phyloP scores from a whole-genome alignment of 2,888 invertebrate species.

The Sesamia inferens region DNA sequence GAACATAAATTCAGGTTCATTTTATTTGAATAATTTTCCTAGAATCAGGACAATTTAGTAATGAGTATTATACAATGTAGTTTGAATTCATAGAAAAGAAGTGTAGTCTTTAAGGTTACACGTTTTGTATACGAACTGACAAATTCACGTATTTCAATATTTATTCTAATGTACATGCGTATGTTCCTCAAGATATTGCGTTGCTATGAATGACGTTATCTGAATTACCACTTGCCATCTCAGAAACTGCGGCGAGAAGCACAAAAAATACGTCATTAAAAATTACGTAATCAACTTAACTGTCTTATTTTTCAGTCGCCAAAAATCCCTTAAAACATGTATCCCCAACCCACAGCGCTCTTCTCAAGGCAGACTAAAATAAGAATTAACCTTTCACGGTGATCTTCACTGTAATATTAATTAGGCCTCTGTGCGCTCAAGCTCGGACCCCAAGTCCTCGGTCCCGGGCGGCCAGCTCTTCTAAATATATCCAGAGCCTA shows the following conservation, averaged over 20 bases:
- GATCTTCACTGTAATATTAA: slow-evolving; percentile 46
- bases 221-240: not conserved
- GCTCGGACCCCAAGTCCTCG: slow-evolving; percentile 67
- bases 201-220: slow-evolving; percentile 7
- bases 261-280: not conserved
- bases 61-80: not conserved
- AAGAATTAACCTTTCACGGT: slow-evolving; percentile 48
- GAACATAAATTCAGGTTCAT: not conserved
- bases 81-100: not conserved
- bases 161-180: not conserved
- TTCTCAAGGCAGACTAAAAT: slow-evolving; percentile 47
- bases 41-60: not conserved
- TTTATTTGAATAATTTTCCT: not conserved
- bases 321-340: not conserved
- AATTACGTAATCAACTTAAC: slow-evolving; percentile 10
- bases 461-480: slow-evolving; percentile 75
- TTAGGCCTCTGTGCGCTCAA: slow-evolving; percentile 57
- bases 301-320: not conserved
- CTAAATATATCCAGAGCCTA: slow-evolving; percentile 82
- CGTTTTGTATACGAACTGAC: not conserved
- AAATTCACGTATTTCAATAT: not conserved
- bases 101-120: not conserved
- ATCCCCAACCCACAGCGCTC: slow-evolving; percentile 10
- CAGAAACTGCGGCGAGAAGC: not conserved
- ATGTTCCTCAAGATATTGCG: not conserved